Evolutionary conservation across 2,113 vertebrate species (phyloP).

Genomic region (Marcusenius ussheri): DNA sequence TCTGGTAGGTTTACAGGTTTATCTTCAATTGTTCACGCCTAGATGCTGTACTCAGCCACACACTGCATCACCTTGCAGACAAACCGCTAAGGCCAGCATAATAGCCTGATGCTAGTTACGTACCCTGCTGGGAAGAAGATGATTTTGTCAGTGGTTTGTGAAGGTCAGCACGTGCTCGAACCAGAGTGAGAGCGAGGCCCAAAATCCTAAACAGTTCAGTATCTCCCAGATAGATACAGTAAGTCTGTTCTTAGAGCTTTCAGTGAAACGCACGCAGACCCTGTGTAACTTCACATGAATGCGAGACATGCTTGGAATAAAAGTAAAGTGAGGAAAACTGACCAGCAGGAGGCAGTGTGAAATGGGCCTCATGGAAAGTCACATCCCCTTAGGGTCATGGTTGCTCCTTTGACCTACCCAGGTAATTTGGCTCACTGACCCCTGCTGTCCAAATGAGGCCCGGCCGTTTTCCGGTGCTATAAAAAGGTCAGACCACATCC

Average conservation of each 20-base stretch:
- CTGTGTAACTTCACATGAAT: background rate
- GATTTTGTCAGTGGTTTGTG: background rate
- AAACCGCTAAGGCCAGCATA: background rate
- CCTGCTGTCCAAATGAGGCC: background rate
- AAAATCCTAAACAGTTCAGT: background rate
- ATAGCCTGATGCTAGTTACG: background rate
- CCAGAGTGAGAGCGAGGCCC: background rate
- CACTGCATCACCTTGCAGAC: background rate
- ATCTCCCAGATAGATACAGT: background rate
- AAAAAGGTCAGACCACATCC: background rate
- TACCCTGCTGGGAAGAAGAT: constrained; percentile 6
- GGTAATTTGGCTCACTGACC: background rate
- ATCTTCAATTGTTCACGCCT: background rate
- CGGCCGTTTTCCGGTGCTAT: background rate
- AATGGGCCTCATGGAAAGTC: background rate
- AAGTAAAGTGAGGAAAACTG: background rate
- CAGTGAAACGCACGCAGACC: background rate
- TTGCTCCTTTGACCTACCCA: background rate
- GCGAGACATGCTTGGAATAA: background rate
- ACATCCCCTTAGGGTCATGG: background rate
- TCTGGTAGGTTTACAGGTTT: background rate
- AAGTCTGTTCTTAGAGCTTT: background rate
- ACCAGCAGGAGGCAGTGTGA: background rate
- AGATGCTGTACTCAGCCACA: background rate
- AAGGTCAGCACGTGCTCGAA: background rate